Percentiles rank a stretch among this genome's conserved stretches.
Conservation (phyloP, 2,888 invertebrate species). For the Melanostoma scalare region DNA sequence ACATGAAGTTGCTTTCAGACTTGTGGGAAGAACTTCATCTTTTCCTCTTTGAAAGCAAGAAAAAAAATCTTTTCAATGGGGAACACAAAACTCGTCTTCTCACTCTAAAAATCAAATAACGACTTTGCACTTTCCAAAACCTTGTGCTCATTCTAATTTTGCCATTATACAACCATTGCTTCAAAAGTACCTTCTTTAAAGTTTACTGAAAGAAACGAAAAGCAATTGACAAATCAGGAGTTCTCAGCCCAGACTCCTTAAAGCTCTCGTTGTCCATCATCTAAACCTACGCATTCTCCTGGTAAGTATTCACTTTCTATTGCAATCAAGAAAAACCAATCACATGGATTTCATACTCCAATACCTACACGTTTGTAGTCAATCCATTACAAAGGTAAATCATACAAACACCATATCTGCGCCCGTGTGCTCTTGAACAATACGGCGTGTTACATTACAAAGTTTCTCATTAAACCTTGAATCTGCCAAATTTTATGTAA, state of each 20-base stretch:
- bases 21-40: too few relatives aligned
- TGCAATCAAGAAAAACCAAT: background rate
- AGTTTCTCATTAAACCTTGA: background rate
- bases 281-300: conserved; percentile 26
- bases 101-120: too few relatives aligned
- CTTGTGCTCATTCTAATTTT: too few relatives aligned
- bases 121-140: too few relatives aligned
- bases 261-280: background rate
- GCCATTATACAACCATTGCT: too few relatives aligned
- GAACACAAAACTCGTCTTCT: too few relatives aligned
- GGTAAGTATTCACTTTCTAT: conserved; percentile 29
- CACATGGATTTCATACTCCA: conserved; percentile 1
- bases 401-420: background rate
- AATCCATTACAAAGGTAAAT: background rate
- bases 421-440: background rate
- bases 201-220: too few relatives aligned
- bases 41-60: too few relatives aligned
- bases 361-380: conserved; percentile 8
- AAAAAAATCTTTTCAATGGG: too few relatives aligned
- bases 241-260: background rate
- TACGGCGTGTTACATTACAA: background rate
- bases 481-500: conserved; percentile 23
- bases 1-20: too few relatives aligned
- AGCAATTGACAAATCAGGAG: too few relatives aligned
- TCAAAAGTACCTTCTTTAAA: too few relatives aligned